A percentile compares a stretch with the other conserved stretches of the same genome.
Evolutionary conservation across 2,888 invertebrate genomes (phyloP).

Genomic region (Himalopsyche japonica): DNA sequence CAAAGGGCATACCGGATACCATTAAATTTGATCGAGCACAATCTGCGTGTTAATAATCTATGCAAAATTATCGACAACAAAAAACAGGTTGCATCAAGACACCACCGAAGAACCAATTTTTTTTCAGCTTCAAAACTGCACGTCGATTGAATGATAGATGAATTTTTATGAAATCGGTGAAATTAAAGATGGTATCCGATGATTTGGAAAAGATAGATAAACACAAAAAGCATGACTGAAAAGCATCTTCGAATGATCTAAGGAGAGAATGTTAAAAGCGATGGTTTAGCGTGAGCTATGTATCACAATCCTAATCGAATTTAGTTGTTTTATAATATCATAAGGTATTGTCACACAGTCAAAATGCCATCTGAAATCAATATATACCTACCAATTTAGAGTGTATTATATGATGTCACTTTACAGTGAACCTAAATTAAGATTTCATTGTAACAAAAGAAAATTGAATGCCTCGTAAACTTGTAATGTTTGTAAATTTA

Average conservation of each 20-base stretch:
- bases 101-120: not conserved
- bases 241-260: not conserved
- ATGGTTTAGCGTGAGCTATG: not conserved
- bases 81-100: not conserved
- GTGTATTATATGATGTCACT: not conserved
- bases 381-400: not conserved
- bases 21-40: not conserved
- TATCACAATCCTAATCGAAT: not conserved
- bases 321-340: not conserved
- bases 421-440: too few relatives aligned
- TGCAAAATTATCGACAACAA: not conserved
- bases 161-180: not conserved
- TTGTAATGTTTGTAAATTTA: too few relatives aligned
- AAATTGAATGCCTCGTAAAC: too few relatives aligned
- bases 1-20: not conserved
- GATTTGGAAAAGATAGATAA: not conserved
- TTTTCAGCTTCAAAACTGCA: not conserved
- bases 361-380: not conserved
- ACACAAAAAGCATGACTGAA: conserved; percentile 1
- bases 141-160: not conserved
- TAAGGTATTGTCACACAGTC: not conserved
- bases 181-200: not conserved
- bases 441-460: too few relatives aligned
- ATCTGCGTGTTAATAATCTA: not conserved
- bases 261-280: not conserved